Evolutionary conservation across 2,113 vertebrate species (phyloP).

Genomic region (Acrocephalus arundinaceus): DNA sequence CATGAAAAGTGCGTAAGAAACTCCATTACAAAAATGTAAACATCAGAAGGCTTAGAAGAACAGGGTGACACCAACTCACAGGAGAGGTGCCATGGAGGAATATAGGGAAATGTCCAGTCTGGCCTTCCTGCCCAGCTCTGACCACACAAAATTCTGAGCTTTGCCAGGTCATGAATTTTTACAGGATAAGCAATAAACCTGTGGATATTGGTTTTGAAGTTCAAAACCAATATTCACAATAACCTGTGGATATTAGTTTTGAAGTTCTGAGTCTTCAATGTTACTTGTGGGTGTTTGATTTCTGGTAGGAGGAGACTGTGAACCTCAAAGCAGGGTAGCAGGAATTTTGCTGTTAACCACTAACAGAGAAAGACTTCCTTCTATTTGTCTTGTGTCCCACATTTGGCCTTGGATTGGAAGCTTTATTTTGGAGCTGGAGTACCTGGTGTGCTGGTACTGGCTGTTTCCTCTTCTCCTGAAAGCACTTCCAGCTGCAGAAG

Average conservation of each 20-base stretch:
- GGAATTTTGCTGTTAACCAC: neutral
- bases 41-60: no score
- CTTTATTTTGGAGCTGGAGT: neutral
- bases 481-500: neutral
- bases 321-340: neutral
- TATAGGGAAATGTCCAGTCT: neutral
- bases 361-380: neutral
- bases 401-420: neutral
- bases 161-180: neutral
- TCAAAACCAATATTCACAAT: neutral
- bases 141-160: neutral
- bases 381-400: neutral
- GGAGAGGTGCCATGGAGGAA: neutral
- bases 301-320: neutral
- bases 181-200: neutral
- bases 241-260: neutral
- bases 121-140: neutral
- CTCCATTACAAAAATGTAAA: no score
- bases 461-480: neutral
- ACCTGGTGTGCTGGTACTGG: neutral
- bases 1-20: no score
- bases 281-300: neutral
- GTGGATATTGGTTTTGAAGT: neutral
- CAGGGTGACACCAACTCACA: neutral
- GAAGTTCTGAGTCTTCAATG: neutral